Evolutionary conservation across 2,113 vertebrate species (phyloP), one percentile per base, ranked within the genome.

Genomic region (Actinemys pallida): DNA sequence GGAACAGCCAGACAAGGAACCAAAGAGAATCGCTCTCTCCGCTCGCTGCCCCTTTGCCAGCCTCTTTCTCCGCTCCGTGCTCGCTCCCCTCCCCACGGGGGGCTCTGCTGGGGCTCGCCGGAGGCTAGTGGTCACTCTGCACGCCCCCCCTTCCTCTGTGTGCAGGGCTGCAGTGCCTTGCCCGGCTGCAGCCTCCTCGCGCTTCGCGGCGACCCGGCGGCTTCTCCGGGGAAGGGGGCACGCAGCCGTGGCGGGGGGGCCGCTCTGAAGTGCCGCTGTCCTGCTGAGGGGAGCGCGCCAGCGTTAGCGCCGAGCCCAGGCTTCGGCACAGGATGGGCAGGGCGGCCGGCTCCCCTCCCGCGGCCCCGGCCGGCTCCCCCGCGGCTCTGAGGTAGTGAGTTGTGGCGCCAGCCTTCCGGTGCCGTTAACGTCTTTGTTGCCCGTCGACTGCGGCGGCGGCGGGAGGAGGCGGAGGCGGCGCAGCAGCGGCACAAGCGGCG

Each of bases 181-280:
- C 89, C 92, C 59, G 79, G 92, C 69, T 86, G 93, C 94, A 84
- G 65, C 65, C 17, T 69, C 65, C 98, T 98, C 97, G 97, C 97
- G 96, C 95, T 98, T 98, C 98, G 98, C 98, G 98, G 98, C 98
- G 98, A 99, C 99, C 98, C 98, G 96, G 98, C 98, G 98, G 98
- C 99, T 98, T 97, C 98, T 98, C 98, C 82, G 96, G 90, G 90
- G 97, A 95, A 98, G 53, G 97, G 94, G 90, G 69, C 53, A 86
- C 53, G 88, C 91, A 25, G 94, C 86, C 50, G 56, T 89, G 93
- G 95, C 92, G 84, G 27, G 86, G 75, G 93, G 95, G 88, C 90
- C 62, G 90, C 94, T 96, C 89, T 93, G 93, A 2, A 69, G 92
- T 88, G 62, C 92, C 81, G 50, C 86, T 14, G 85, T 78, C 88